Percentiles rank a stretch among this genome's conserved stretches.
Evolutionary conservation across 2,888 invertebrate species (phyloP).

Genomic region (Polydrusus pterygomalis): DNA sequence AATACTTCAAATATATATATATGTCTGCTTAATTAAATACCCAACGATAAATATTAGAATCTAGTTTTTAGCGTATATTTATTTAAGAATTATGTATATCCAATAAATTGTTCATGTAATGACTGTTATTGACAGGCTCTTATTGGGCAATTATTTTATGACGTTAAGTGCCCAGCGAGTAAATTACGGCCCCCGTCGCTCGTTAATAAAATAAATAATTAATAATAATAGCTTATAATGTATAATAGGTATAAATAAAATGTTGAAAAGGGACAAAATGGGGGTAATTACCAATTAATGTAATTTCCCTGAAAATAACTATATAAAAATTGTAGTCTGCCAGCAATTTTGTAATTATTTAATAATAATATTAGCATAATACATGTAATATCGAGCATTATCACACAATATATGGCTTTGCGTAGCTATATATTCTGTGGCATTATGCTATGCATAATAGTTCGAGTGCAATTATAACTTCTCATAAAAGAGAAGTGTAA

Average conservation of each 20-base stretch:
- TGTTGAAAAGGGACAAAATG: constrained; percentile 1
- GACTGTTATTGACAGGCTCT: constrained; percentile 18
- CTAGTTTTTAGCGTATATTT: not conserved
- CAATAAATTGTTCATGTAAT: constrained; percentile 6
- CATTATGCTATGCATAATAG: too few species aligned
- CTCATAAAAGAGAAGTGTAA: too few species aligned
- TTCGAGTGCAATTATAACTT: too few species aligned
- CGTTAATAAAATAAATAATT: constrained; percentile 15
- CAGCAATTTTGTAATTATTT: too few species aligned
- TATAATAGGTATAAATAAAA: not conserved
- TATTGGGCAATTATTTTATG: constrained; percentile 29
- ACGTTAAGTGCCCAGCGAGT: constrained; percentile 1
- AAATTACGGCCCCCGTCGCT: not conserved
- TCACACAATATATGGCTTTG: too few species aligned
- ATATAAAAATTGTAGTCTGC: not conserved
- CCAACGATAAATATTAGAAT: not conserved
- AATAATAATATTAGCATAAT: too few species aligned
- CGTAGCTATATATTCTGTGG: too few species aligned
- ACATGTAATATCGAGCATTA: too few species aligned
- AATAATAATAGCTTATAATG: constrained; percentile 5
- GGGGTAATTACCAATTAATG: not conserved
- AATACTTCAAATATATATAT: too few species aligned
- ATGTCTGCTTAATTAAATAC: not conserved
- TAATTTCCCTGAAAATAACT: not conserved
- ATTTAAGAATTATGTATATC: constrained; percentile 11